Evolutionary conservation across 2,888 invertebrate genomes (phyloP).

Genomic region (Oxyteleia sp.): DNA sequence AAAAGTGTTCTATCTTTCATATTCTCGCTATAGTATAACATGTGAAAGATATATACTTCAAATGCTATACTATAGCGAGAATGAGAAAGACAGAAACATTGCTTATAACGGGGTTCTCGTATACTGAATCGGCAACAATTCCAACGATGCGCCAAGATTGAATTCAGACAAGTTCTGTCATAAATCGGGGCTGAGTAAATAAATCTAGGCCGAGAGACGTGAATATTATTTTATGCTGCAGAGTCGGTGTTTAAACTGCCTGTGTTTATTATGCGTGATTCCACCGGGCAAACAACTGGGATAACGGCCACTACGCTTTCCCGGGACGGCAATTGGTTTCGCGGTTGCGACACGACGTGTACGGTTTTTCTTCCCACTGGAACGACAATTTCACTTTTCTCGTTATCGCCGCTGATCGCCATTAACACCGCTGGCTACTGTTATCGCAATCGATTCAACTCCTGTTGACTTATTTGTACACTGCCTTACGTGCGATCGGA

Average conservation of each 20-base stretch:
- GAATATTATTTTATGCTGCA: constrained; percentile 26
- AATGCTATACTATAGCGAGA: too few relatives aligned
- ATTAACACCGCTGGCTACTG: background rate
- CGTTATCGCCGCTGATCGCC: constrained; percentile 8
- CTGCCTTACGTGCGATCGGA: constrained; percentile 32
- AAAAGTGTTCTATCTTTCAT: too few relatives aligned
- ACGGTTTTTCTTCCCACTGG: background rate
- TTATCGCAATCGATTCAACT: constrained; percentile 20
- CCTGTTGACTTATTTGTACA: constrained; percentile 24
- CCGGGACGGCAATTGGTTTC: constrained; percentile 10
- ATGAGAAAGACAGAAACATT: too few relatives aligned
- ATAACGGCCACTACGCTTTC: background rate
- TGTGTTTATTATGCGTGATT: constrained; percentile 15
- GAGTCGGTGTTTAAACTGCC: constrained; percentile 6
- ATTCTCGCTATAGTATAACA: too few relatives aligned
- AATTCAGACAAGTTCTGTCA: background rate
- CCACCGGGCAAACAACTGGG: constrained; percentile 9
- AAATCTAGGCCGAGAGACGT: background rate
- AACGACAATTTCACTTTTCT: constrained; percentile 31
- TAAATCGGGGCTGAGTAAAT: background rate
- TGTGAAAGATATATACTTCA: too few relatives aligned
- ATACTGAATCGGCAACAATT: too few relatives aligned
- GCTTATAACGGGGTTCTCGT: too few relatives aligned
- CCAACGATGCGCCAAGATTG: too few relatives aligned
- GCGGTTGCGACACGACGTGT: background rate